phyloP scores from a whole-genome alignment of 35 echinoderm and acorn worm species.

The Patiria miniata region DNA sequence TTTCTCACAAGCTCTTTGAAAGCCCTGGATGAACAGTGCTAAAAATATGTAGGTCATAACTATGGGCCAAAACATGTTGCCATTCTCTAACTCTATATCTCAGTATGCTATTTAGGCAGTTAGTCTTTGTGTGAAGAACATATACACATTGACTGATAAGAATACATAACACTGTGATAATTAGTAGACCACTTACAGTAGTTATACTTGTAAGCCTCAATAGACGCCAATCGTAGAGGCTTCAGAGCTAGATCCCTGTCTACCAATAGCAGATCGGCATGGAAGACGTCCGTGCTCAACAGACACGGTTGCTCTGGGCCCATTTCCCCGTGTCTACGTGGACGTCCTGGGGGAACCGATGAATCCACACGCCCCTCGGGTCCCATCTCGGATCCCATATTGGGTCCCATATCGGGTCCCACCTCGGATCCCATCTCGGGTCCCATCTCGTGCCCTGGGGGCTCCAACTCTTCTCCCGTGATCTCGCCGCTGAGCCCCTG shows the following conservation, averaged over 20 bases:
- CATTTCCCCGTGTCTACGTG: not conserved
- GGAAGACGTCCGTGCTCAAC: not conserved
- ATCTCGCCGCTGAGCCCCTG: not conserved
- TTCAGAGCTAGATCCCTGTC: slow-evolving; percentile 38
- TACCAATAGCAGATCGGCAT: slow-evolving; percentile 6
- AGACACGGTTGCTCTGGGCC: not conserved
- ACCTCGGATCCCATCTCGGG: no score
- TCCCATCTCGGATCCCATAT: no score
- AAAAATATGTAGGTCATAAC: no score
- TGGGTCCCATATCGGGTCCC: no score
- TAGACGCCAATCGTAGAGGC: not conserved
- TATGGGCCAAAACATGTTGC: no score
- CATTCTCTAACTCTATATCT: no score
- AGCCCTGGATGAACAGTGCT: not conserved
- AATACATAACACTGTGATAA: no score
- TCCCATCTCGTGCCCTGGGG: not conserved
- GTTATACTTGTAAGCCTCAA: not conserved
- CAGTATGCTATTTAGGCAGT: no score
- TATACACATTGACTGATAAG: no score
- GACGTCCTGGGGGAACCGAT: not conserved
- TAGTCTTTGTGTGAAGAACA: no score
- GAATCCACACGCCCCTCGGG: no score
- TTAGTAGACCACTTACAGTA: slow-evolving; percentile 7
- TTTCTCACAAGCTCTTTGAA: not conserved
- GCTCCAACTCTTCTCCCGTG: not conserved